Evolutionary conservation across 2,113 vertebrate species (phyloP), one percentile per base, ranked within the genome.

Genomic region (Microtus ochrogaster): DNA sequence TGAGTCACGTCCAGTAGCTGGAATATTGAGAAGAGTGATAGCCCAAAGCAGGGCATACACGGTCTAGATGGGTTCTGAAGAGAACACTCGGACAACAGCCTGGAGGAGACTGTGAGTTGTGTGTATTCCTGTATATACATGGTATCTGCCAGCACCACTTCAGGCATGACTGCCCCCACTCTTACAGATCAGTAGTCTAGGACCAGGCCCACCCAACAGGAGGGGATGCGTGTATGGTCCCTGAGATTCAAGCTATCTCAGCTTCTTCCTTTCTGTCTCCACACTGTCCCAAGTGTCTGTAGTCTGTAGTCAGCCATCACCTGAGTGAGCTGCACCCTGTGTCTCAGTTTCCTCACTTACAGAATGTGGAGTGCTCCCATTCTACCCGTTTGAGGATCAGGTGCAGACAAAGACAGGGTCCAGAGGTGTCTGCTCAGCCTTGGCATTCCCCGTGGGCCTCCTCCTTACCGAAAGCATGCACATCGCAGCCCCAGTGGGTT

Each of bases 1-100:
- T 98, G 98, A 98, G 98, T 98, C 98, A 97, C 58, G 24, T 76
- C 3, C 93, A 39, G 58, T 7, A 13, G 94, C 81, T 58, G 17
- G 77, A 36, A 36, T 55, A 36, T 5, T 55, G 47, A 79, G 47
- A 14, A 6, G 19, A 49, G 22, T 22, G 44, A 30, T 9, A 13
- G 13, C 41, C 65, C 41, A 77, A 49, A 95, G 91, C 78, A 9
- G n/a, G 47, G 10, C 79, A 89, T 66, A 39, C 47, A 41, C 24
- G 12, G 22, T 74, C 63, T 61, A 16, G 39, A 24, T 22, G 49
- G 61, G 55, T 88, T 63, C 36, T 49, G 26, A n/a, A 10, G 41
- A n/a, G 17, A 73, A 24, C 33, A 36, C 24, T 73, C 49, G 1
- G 36, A n/a, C 12, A 4, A 10, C 47, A 22, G 12, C 17, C 44